A percentile compares a stretch with the other conserved stretches of the same genome.
Evolutionary conservation across 2,797 vertebrate genomes (phyloP).

Genomic region (Morelia viridis): DNA sequence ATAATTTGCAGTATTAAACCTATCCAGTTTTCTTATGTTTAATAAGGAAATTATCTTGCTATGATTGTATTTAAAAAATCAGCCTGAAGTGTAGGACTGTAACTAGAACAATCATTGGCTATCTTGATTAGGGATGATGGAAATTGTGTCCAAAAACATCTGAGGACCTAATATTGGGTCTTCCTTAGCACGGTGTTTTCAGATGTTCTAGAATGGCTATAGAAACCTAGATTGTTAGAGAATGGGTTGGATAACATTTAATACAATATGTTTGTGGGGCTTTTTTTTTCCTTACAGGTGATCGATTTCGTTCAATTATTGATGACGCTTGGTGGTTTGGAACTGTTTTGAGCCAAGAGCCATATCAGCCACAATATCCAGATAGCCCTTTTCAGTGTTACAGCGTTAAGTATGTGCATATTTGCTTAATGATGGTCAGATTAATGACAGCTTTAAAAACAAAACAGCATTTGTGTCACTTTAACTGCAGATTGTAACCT

Average conservation of each 20-base stretch:
- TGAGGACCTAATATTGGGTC: not conserved
- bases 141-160: not conserved
- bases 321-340: constrained; percentile 99
- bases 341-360: constrained; percentile 92
- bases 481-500: not conserved
- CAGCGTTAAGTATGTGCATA: constrained; percentile 85
- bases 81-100: not conserved
- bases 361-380: constrained; percentile 89
- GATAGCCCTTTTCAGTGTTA: constrained; percentile 99
- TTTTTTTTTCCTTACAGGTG: constrained; percentile 73
- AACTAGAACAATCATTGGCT: not conserved
- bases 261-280: not conserved
- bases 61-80: not conserved
- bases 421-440: not conserved
- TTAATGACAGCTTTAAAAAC: not conserved
- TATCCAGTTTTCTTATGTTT: not conserved
- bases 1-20: not conserved
- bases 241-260: not conserved
- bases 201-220: not conserved
- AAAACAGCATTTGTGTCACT: not conserved
- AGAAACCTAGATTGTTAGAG: not conserved
- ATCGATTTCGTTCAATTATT: constrained; percentile 94
- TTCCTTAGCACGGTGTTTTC: not conserved
- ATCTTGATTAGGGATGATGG: not conserved
- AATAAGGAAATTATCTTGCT: not conserved